Evolutionary conservation across 2,113 vertebrate genomes (phyloP).

Genomic region (Dendrocopos noguchii): DNA sequence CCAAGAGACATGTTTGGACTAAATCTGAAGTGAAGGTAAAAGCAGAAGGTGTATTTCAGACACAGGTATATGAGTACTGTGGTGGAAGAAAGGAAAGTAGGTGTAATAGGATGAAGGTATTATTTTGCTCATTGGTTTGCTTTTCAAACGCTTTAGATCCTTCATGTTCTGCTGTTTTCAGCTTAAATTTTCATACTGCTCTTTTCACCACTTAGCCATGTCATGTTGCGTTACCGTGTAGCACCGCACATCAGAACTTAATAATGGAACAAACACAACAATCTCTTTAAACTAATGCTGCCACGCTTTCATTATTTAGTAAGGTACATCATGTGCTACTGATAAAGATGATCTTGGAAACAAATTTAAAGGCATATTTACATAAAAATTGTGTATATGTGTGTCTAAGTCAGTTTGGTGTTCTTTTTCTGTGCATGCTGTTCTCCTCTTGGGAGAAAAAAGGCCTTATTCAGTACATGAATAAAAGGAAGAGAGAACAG

Average conservation of each 20-base stretch:
- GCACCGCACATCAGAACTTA: constrained; percentile 13
- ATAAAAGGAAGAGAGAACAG: not conserved
- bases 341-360: not conserved
- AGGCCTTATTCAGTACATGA: not conserved
- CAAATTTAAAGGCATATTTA: constrained; percentile 16
- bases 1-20: not conserved
- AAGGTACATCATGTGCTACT: not conserved
- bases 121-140: not conserved
- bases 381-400: not conserved
- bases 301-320: constrained; percentile 47
- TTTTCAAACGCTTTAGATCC: not conserved
- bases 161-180: not conserved
- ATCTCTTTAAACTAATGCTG: constrained; percentile 33
- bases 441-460: not conserved
- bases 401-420: not conserved
- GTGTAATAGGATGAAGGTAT: not conserved
- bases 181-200: constrained; percentile 43
- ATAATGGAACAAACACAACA: constrained; percentile 29
- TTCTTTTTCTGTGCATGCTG: not conserved
- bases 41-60: not conserved
- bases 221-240: not conserved
- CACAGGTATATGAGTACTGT: not conserved
- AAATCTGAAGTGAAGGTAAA: not conserved
- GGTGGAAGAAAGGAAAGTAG: not conserved
- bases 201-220: not conserved